Evolutionary conservation across 2,797 vertebrate species (phyloP).

Genomic region (Eupleurogrammus muticus): DNA sequence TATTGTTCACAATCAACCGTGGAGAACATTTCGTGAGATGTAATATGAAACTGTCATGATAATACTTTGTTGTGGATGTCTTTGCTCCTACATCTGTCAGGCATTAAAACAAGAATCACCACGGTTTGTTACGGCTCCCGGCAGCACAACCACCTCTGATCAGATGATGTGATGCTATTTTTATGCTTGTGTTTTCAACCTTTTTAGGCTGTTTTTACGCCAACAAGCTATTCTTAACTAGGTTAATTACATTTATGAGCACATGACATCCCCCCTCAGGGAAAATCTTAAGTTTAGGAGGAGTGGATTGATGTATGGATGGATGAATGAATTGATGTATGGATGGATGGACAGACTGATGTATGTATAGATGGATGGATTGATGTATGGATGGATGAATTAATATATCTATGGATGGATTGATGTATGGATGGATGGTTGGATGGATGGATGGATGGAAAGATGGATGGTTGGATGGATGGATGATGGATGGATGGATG

Average conservation of each 20-base stretch:
- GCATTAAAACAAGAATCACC: constrained; percentile 4
- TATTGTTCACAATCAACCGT: too few relatives aligned
- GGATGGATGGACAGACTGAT: constrained; percentile 6
- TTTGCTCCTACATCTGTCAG: not conserved
- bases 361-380: too few relatives aligned
- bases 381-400: not conserved
- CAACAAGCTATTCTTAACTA: constrained; percentile 38
- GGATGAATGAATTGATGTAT: too few relatives aligned
- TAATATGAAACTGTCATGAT: too few relatives aligned
- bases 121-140: constrained; percentile 15
- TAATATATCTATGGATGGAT: not conserved
- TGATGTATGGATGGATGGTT: too few relatives aligned
- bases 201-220: not conserved
- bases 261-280: constrained; percentile 6
- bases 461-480: too few relatives aligned
- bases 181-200: constrained; percentile 13
- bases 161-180: constrained; percentile 26
- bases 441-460: not conserved
- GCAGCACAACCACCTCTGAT: constrained; percentile 22
- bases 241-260: constrained; percentile 26
- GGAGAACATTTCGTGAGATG: too few relatives aligned
- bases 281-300: not conserved
- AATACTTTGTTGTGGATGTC: not conserved
- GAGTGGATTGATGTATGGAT: not conserved
- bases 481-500: too few relatives aligned